These are phyloP conservation scores for Strigops habroptila DNA, from an alignment of 2,113 vertebrate genomes.

Conservation along the genomic window DNA sequence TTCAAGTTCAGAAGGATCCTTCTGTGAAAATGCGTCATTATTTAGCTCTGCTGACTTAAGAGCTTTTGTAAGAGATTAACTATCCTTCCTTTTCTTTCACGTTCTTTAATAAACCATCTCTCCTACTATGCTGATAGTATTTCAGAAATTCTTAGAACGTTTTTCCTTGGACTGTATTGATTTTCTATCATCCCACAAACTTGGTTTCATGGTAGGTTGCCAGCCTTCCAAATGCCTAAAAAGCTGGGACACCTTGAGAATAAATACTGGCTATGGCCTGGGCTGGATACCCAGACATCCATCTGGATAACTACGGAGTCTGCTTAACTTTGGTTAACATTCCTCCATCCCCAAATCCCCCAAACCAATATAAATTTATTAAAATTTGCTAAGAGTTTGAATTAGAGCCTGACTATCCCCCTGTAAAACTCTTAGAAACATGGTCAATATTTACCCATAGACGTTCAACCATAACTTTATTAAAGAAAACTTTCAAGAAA, in stretches of 20 bases:
- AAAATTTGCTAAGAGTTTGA: background rate
- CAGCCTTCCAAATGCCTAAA: background rate
- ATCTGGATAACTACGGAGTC: background rate
- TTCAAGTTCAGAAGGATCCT: background rate
- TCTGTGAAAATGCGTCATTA: background rate
- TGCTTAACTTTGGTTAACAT: background rate
- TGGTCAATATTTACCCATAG: background rate
- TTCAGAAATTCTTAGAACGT: background rate
- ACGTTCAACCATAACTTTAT: background rate
- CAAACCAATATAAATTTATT: background rate
- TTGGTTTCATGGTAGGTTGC: background rate
- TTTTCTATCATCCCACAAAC: background rate
- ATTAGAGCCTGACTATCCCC: background rate
- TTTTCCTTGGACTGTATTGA: background rate
- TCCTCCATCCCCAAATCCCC: background rate
- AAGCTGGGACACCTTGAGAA: background rate
- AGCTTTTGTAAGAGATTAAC: background rate
- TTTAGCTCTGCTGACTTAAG: background rate
- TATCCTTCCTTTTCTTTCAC: background rate
- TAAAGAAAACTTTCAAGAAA: background rate
- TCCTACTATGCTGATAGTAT: background rate
- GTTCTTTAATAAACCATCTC: background rate
- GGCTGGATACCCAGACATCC: background rate
- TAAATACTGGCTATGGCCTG: background rate
- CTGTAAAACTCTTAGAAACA: background rate